Evolutionary conservation across 2,888 invertebrate species (phyloP), one percentile per base, ranked within the genome.

Genomic region (Timandra comae): DNA sequence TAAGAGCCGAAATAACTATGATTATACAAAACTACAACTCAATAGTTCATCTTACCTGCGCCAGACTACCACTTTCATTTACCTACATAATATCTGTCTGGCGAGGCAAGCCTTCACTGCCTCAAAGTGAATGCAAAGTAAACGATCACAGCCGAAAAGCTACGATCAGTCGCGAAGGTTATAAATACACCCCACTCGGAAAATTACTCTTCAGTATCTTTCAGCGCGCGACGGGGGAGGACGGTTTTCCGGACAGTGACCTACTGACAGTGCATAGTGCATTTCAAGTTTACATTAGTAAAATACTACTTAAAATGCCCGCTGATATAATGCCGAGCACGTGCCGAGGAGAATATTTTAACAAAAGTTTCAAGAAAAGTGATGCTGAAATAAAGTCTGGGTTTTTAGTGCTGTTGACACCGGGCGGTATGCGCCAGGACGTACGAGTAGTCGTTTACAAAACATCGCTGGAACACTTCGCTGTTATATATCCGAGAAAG

Each of bases 381-480:
- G 87, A 88, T 58, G 88, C 88, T 7, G 90, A 90, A 67, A 79
- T 88, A 40, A 90, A 89, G 71, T 87, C 87, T 41, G 90, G 90
- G n/a, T 87, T 88, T 56, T 80, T 90, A 72, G 88, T 86, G 46
- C 72, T 90, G 25, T 50, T 88, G 21, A 86, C 88, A 1, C 87
- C 88, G 29, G 86, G 85, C 38, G 88, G 88, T 48, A 81, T 87
- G 53, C 77, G 88, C 9, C 90, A 89, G 63, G 84, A 87, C 42
- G 89, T 90, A 3, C 82, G 90, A 52, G 89, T 89, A 43, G 88
- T 89, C 50, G 90, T 90, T 12, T 90, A 90, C 62, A 79, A 87
- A 40, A 90, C 90, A 3, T 87, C 89, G 27, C 67, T 89, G 56
- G 90, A 90, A 56, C 90, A 90, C 52, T 90, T 90, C 52, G 89